Evolutionary conservation across 2,113 vertebrate genomes (phyloP).

Genomic region (Apaloderma vittatum): DNA sequence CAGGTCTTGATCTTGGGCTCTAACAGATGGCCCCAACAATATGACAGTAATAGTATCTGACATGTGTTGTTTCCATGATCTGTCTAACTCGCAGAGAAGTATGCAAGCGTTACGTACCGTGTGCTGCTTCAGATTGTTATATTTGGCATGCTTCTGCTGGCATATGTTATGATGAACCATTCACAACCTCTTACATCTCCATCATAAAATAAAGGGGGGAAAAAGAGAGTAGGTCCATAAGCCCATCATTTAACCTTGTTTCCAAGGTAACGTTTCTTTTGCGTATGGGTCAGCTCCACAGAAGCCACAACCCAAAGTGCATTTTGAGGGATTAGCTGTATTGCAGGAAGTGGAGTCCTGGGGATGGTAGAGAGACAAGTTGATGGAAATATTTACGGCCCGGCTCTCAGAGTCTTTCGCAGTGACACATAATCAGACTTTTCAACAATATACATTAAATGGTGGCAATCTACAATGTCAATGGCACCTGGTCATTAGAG

Average conservation of each 20-base stretch:
- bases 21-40: slow-evolving; percentile 84
- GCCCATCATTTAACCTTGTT: slow-evolving; percentile 64
- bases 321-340: slow-evolving; percentile 28
- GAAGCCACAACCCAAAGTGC: slow-evolving; percentile 12
- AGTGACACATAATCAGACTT: slow-evolving; percentile 49
- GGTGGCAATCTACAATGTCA: slow-evolving; percentile 35
- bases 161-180: slow-evolving; percentile 81
- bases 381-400: slow-evolving; percentile 50
- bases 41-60: slow-evolving; percentile 84
- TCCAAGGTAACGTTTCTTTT: slow-evolving; percentile 62
- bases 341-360: not conserved
- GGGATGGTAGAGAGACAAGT: slow-evolving; percentile 17
- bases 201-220: slow-evolving; percentile 61
- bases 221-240: slow-evolving; percentile 47
- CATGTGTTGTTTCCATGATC: slow-evolving; percentile 83
- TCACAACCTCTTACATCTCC: slow-evolving; percentile 80
- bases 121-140: slow-evolving; percentile 82
- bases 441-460: slow-evolving; percentile 57
- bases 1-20: slow-evolving; percentile 81
- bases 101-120: slow-evolving; percentile 74
- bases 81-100: slow-evolving; percentile 79
- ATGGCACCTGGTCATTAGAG: slow-evolving; percentile 3
- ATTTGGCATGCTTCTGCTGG: slow-evolving; percentile 81
- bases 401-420: slow-evolving; percentile 27
- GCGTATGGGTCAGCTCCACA: slow-evolving; percentile 17